A percentile compares a stretch with the other conserved stretches of the same genome.
Evolutionary conservation across 2,797 vertebrate species (phyloP).

Genomic region (Eospalax fontanierii): DNA sequence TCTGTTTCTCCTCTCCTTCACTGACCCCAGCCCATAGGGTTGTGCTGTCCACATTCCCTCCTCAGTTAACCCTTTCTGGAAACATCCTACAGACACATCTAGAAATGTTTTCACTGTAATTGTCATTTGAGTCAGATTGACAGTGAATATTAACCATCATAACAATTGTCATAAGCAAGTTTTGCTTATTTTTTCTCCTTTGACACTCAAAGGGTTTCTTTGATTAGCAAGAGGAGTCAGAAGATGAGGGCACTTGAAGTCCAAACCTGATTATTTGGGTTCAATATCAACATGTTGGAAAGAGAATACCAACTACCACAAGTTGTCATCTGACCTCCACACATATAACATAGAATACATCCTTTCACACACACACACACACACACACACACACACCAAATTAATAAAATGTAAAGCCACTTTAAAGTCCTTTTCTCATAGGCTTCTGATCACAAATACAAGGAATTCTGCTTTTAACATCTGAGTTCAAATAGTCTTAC

Average conservation of each 20-base stretch:
- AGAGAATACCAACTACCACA: background rate
- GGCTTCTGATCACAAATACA: background rate
- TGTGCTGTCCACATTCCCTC: background rate
- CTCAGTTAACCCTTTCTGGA: background rate
- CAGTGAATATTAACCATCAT: background rate
- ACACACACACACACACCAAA: background rate
- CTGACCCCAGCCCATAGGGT: background rate
- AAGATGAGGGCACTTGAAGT: background rate
- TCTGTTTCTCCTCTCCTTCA: background rate
- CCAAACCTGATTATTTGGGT: background rate
- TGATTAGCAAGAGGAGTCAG: background rate
- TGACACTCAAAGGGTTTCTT: background rate
- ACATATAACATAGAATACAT: background rate
- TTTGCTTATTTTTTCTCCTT: constrained; percentile 14
- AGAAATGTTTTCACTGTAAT: background rate
- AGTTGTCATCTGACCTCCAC: background rate
- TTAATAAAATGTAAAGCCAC: background rate
- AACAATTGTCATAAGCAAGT: background rate
- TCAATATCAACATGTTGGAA: background rate
- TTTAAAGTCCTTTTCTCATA: no score
- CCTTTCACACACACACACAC: background rate
- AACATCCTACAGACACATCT: background rate
- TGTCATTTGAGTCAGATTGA: background rate
- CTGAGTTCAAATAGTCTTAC: constrained; percentile 3
- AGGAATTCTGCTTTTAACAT: background rate